Evolutionary conservation across 2,888 invertebrate species (phyloP), one percentile per base, ranked within the genome.

Genomic region (Podabrus alpinus): DNA sequence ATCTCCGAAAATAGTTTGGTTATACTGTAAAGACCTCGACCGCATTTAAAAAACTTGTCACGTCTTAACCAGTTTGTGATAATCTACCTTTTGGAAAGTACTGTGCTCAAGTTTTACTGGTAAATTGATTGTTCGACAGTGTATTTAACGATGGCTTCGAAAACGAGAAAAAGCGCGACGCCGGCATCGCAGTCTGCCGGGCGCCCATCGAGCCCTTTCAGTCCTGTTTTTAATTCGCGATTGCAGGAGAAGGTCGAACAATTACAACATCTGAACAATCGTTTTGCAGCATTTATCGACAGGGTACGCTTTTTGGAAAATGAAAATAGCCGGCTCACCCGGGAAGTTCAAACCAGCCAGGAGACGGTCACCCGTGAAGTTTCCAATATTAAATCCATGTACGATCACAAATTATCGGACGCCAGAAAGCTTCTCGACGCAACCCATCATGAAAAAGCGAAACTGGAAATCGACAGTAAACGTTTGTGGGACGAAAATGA

Each of bases 211-310:
- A 95, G 95, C 85, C 96, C 96, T 0, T 86, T 96, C 71, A 95
- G 95, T 84, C 98, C 98, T 67, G 96, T 97, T 21, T 91, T 97
- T 80, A 93, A 95, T 80, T 94, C 94, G 73, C 94, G 99, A 64
- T 89, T 96, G 60, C 95, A 97, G 85, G 99, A 99, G 86, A 99
- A 99, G 88, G 94, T 95, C 82, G 96, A 97, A n/a, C n/a, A n/a
- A 83, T 89, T 99, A 79, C 95, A 95, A 85, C 94, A 96, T 86
- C 90, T 99, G 68, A 99, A 99, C 87, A 98, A 99, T 87, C 95
- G 99, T 75, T 90, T 99, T 81, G 99, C 99, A 11, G 92, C 93
- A 73, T 99, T 99, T 86, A 99, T 99, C 84, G 99, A 99, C 84
- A 93, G 93, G 84, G 97, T 98, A 66, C 93, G 99, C 71, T 94